Evolutionary conservation across 2,797 vertebrate species (phyloP).

Genomic region (Lophius americanus): DNA sequence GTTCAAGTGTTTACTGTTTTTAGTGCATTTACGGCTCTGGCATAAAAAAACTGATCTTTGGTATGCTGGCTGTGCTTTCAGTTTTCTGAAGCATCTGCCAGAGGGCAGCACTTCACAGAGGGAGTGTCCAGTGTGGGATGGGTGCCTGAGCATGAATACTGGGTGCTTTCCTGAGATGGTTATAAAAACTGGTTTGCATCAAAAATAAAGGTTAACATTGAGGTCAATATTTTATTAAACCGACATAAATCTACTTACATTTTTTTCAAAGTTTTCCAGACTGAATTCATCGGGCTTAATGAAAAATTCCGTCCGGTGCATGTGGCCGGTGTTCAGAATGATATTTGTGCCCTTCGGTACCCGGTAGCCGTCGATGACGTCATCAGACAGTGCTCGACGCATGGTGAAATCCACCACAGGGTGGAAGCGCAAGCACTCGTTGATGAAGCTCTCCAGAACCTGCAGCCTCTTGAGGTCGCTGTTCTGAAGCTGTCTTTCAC

Average conservation of each 20-base stretch:
- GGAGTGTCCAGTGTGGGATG: no score
- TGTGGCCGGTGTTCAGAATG: slow-evolving; percentile 91
- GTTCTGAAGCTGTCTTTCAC: slow-evolving; percentile 82
- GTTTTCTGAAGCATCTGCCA: no score
- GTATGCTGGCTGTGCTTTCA: no score
- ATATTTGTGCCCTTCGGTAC: slow-evolving; percentile 95
- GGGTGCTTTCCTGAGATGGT: no score
- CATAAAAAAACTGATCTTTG: no score
- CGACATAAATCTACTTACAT: slow-evolving; percentile 78
- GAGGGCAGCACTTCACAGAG: no score
- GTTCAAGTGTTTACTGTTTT: no score
- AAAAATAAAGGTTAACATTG: no score
- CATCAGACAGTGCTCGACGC: slow-evolving; percentile 89
- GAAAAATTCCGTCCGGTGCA: slow-evolving; percentile 92
- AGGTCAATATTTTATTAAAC: no score
- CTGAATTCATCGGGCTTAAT: slow-evolving; percentile 90
- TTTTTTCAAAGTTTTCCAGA: slow-evolving; percentile 91
- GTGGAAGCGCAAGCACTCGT: slow-evolving; percentile 92
- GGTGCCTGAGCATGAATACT: no score
- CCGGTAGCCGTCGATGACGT: slow-evolving; percentile 91
- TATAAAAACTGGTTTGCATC: no score
- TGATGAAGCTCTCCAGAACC: slow-evolving; percentile 90
- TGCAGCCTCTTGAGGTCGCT: slow-evolving; percentile 86
- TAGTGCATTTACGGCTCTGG: no score
- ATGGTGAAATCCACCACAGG: slow-evolving; percentile 93